Percentiles rank a stretch among this genome's conserved stretches.
Conservation (phyloP, 2,797 vertebrate genomes). For the Hypotaenidia okinawae region DNA sequence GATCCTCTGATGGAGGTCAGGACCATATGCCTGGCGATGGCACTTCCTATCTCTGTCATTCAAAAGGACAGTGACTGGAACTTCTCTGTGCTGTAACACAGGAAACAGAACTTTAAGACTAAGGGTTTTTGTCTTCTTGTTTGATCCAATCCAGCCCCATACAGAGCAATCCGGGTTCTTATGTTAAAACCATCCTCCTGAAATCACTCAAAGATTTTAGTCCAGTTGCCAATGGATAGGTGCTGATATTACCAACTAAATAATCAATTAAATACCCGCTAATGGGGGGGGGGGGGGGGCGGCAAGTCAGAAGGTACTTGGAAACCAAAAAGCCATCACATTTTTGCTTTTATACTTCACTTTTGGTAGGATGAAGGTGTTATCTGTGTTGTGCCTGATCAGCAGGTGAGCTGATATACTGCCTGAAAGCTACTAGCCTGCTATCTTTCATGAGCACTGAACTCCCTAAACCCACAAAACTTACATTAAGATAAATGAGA, state of each 20-base stretch:
- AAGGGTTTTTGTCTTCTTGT: accelerated
- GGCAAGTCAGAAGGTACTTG: background rate
- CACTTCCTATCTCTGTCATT: background rate
- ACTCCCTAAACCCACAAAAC: background rate
- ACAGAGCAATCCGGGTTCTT: background rate
- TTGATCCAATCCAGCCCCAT: background rate
- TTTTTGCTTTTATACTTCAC: background rate
- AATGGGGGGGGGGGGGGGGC: background rate
- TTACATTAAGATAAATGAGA: background rate
- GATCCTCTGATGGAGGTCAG: background rate
- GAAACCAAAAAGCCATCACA: background rate
- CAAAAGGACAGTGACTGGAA: background rate
- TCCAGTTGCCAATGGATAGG: background rate
- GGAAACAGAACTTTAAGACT: background rate
- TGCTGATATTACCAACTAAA: background rate
- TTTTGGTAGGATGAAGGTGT: background rate
- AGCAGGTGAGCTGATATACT: background rate
- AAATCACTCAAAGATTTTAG: background rate
- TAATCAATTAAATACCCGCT: background rate
- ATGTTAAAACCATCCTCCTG: background rate
- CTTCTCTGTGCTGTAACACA: background rate
- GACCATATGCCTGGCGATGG: background rate
- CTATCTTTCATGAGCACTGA: background rate
- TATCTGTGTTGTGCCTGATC: background rate
- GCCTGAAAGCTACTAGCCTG: background rate